phyloP scores from a whole-genome alignment of 1,140 invertebrate species.

The Acromyrmex charruanus region DNA sequence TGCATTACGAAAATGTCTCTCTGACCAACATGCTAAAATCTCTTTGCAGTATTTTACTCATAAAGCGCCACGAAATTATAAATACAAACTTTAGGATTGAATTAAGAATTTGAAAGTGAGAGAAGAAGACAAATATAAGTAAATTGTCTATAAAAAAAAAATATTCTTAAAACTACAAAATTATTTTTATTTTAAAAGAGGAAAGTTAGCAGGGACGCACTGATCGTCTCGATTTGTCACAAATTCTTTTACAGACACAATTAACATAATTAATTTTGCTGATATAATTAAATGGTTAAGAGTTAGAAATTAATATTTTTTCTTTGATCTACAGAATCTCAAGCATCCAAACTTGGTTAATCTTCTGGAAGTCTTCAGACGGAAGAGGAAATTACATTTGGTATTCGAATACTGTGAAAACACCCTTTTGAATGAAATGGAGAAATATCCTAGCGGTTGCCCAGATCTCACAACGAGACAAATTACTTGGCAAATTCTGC shows the following conservation, averaged over 20 bases:
- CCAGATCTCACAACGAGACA: constrained; percentile 96
- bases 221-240: background rate
- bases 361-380: constrained; percentile 98
- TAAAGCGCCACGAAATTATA: background rate
- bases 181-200: too few relatives aligned
- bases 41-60: background rate
- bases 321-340: constrained; percentile 91
- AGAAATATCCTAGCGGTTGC: constrained; percentile 94
- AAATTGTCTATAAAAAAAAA: too few relatives aligned
- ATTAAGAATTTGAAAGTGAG: background rate
- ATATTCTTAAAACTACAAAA: too few relatives aligned
- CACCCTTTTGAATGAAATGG: constrained; percentile 98
- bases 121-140: background rate
- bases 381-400: constrained; percentile 98
- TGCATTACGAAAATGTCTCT: background rate
- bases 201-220: background rate
- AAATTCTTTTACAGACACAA: constrained; percentile 19
- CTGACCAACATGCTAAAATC: background rate
- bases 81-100: background rate
- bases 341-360: constrained; percentile 99
- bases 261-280: background rate
- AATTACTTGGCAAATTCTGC: constrained; percentile 98
- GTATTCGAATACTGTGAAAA: constrained; percentile 99
- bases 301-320: constrained; percentile 12
- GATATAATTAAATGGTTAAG: background rate